Conservation (phyloP, 2,888 invertebrate species). For the Epicampocera succincta region DNA sequence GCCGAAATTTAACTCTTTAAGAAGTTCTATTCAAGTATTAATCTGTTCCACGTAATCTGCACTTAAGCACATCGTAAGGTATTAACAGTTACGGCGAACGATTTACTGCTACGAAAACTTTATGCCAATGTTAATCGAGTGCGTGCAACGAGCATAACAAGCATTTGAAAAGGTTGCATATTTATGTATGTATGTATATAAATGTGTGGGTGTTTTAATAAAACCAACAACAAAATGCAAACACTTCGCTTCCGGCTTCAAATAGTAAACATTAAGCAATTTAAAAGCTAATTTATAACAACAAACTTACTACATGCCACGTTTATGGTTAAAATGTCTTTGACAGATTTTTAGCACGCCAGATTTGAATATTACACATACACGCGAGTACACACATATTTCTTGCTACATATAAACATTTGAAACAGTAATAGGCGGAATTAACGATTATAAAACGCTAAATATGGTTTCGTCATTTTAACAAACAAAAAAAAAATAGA, state of each 20-base stretch:
- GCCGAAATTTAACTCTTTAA: no score
- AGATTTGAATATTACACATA: background rate
- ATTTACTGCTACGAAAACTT: background rate
- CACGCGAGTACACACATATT: background rate
- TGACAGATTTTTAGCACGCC: conserved; percentile 11
- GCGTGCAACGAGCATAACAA: background rate
- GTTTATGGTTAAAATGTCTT: conserved; percentile 27
- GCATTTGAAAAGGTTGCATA: background rate
- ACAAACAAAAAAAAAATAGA: background rate
- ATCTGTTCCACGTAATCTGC: no score
- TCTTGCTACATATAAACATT: no score
- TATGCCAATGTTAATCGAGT: no score
- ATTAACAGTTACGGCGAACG: no score
- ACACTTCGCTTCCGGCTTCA: conserved; percentile 45
- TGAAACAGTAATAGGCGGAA: background rate
- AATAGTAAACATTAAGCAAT: conserved; percentile 2
- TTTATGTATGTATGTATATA: background rate
- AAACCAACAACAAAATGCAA: conserved; percentile 10
- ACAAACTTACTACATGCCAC: background rate
- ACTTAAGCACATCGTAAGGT: no score
- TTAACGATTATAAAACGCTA: background rate
- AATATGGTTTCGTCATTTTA: conserved; percentile 5
- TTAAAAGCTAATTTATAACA: background rate
- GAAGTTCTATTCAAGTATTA: no score
- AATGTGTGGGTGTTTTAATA: conserved; percentile 2